A percentile compares a stretch with the other conserved stretches of the same genome.
Conservation (phyloP, 1,140 invertebrate genomes). For the Apis florea region DNA sequence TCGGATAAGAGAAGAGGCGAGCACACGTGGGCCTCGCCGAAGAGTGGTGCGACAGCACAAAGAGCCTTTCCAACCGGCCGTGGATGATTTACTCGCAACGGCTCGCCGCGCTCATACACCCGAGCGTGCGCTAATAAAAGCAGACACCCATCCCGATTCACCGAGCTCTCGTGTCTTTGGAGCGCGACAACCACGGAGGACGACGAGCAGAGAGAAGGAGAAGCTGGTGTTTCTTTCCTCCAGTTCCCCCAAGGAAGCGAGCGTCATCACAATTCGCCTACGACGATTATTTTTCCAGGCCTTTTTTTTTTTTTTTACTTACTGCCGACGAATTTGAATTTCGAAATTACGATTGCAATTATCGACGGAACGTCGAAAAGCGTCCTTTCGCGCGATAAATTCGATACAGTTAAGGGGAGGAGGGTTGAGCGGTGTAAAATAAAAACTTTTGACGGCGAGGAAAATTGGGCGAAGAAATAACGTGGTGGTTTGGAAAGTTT, state of each 20-base stretch:
- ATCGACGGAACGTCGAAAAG: no score
- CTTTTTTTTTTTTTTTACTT: no score
- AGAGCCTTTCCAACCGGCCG: constrained; percentile 39
- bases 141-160: constrained; percentile 18
- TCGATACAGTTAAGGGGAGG: not conserved
- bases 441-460: not conserved
- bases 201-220: no score
- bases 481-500: not conserved
- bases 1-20: constrained; percentile 41
- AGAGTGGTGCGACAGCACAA: constrained; percentile 47
- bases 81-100: constrained; percentile 60
- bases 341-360: constrained; percentile 49
- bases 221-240: no score
- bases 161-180: not conserved
- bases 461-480: not conserved
- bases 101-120: constrained; percentile 28
- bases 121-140: constrained; percentile 52
- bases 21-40: constrained; percentile 31
- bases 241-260: not conserved
- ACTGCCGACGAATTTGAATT: constrained; percentile 32
- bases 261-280: constrained; percentile 17
- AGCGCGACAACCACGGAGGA: not conserved
- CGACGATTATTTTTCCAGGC: constrained; percentile 4
- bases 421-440: not conserved
- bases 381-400: constrained; percentile 24